Evolutionary conservation across 2,113 vertebrate species (phyloP).

Genomic region (Xiphophorus couchianus): DNA sequence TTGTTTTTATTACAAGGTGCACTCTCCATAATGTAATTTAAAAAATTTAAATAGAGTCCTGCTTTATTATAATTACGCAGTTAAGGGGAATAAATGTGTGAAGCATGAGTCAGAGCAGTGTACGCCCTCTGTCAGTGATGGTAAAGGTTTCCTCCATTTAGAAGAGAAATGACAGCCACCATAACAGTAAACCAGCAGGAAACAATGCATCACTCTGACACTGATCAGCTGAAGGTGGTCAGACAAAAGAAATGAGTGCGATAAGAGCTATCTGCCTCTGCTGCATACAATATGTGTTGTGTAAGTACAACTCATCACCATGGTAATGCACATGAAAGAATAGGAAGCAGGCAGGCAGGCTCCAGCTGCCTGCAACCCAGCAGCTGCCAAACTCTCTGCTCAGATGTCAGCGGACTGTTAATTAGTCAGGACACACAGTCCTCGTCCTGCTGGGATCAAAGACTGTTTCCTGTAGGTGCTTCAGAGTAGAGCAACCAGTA

Average conservation of each 20-base stretch:
- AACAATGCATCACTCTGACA: background rate
- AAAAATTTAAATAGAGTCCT: too few species aligned
- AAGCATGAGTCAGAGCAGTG: too few species aligned
- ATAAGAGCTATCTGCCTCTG: background rate
- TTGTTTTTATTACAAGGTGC: too few species aligned
- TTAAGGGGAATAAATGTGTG: too few species aligned
- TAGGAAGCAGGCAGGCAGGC: constrained; percentile 10
- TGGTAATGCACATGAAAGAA: constrained; percentile 33
- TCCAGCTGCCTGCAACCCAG: constrained; percentile 32
- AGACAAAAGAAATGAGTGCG: background rate
- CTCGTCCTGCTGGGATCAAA: constrained; percentile 43
- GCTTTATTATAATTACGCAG: too few species aligned
- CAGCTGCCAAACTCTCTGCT: constrained; percentile 28
- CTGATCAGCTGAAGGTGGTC: background rate
- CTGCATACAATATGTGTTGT: background rate
- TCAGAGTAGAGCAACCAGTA: constrained; percentile 15
- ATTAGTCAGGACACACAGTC: constrained; percentile 41
- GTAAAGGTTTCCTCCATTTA: constrained; percentile 12
- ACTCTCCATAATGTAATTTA: too few species aligned
- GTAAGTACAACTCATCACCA: constrained; percentile 3
- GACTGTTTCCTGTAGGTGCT: constrained; percentile 24
- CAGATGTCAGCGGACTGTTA: constrained; percentile 38
- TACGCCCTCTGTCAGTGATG: constrained; percentile 1
- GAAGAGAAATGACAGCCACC: constrained; percentile 10
- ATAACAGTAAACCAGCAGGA: background rate